These are phyloP conservation scores for Telmatochromis sp. DNA, from an alignment of 2,113 vertebrate species.

Conservation along the genomic window DNA sequence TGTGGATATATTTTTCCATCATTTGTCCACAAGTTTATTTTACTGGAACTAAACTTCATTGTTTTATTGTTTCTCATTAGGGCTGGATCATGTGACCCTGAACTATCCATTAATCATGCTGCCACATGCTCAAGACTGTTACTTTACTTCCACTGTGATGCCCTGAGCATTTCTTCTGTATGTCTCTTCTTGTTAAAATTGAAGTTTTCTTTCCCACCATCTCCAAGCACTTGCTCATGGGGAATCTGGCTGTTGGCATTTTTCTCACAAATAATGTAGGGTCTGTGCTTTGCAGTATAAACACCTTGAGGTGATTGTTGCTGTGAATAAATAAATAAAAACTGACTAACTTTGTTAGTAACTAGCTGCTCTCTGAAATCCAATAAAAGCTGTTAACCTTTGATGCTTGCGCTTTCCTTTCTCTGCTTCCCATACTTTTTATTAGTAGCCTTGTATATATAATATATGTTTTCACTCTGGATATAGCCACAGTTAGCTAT, in stretches of 20 bases:
- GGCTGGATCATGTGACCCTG: neutral
- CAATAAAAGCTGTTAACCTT: neutral
- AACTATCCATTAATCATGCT: neutral
- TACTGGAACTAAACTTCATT: neutral
- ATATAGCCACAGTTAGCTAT: neutral
- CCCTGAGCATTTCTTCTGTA: neutral
- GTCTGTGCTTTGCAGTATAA: neutral
- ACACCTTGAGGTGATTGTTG: neutral
- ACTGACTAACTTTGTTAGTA: neutral
- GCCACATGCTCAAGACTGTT: neutral
- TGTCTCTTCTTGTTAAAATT: neutral
- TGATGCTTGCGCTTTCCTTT: neutral
- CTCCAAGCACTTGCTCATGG: neutral
- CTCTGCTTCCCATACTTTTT: neutral
- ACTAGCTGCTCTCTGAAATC: neutral
- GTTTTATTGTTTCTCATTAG: neutral
- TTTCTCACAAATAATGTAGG: neutral
- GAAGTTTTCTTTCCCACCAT: neutral
- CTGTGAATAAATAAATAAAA: neutral
- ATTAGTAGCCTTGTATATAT: neutral
- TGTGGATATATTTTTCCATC: neutral
- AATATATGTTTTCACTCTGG: neutral
- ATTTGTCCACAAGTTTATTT: neutral
- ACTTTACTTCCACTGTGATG: neutral
- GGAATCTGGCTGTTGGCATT: neutral